Base-by-base conservation (phyloP, 2,888 invertebrate species). In the Rhamphomyia laevipes region DNA sequence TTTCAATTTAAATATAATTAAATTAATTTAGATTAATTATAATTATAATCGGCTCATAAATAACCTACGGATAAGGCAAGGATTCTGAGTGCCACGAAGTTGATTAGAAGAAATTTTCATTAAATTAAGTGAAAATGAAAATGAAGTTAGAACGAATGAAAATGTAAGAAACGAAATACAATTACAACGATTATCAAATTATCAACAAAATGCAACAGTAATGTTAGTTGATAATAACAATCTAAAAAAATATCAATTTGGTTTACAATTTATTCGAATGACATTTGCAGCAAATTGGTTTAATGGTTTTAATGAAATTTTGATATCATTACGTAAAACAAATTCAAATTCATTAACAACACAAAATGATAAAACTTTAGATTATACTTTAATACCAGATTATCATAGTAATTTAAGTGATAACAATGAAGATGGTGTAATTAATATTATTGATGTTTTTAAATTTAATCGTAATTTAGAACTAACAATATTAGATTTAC, bases 401-500 rank as follows among this genome's bases (percentile, higher is more conserved):
- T 3, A 10, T 7, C 3, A 42, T 23, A 16, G 37, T 16, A 42
- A 42, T 42, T n/a, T 21, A 23, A 23, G 3, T 15, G 10, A 35
- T 13, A 35, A 12, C 1, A n/a, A n/a, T n/a, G n/a, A n/a, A n/a
- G 4, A 42, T 23, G 42, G 10, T 9, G n/a, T 27, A 10, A 27
- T 23, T 9, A 21, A 42, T 9, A 10, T 21, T 9, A 13, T 7
- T n/a, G 42, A 42, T 42, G 7, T 16, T 30, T 45, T 63, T 13
- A 61, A 66, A 47, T 59, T 66, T 2, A 52, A 49, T 4, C 41
- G 46, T 1, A 27, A 56, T 0, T 46, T 67, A 0, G 59, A 62
- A 43, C 45, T 69, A 1, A 58, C 51, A 2, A 49, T 48, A 11
- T 40, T 37, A 1, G 69, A 70, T 43, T 18, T 65, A 30, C 58